Percentiles rank a stretch among this genome's conserved stretches.
Conservation (phyloP, 2,888 invertebrate species). For the Latrodectus elegans region DNA sequence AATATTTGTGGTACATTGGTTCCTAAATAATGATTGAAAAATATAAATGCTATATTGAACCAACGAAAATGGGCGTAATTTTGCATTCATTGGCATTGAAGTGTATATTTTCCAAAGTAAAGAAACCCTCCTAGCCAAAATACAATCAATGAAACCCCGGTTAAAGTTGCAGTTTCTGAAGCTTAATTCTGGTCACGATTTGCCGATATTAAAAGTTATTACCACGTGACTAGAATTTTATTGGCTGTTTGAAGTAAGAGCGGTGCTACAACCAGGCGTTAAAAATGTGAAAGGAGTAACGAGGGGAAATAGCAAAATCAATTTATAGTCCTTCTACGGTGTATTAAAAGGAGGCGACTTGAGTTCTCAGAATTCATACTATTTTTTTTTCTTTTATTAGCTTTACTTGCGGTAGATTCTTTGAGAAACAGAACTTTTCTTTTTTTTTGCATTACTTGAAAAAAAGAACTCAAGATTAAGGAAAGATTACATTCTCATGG, state of each 20-base stretch:
- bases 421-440: background rate
- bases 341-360: background rate
- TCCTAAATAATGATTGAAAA: no score
- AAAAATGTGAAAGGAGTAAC: slow-evolving; percentile 19
- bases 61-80: no score
- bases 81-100: no score
- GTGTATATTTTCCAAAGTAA: background rate
- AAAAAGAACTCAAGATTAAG: background rate
- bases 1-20: no score
- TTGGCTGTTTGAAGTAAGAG: slow-evolving; percentile 41
- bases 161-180: slow-evolving; percentile 40
- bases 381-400: background rate
- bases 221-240: slow-evolving; percentile 62
- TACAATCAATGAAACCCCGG: slow-evolving; percentile 47
- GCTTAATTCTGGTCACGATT: slow-evolving; percentile 57
- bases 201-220: slow-evolving; percentile 62
- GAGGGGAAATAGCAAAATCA: slow-evolving; percentile 46
- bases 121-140: slow-evolving; percentile 6
- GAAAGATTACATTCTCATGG: background rate
- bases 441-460: background rate
- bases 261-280: slow-evolving; percentile 27
- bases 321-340: slow-evolving; percentile 22
- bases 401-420: background rate
- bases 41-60: no score
- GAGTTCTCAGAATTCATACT: background rate